phyloP scores from a whole-genome alignment of 92 coral and sea anemone species.

The Parazoanthus atlanticus region DNA sequence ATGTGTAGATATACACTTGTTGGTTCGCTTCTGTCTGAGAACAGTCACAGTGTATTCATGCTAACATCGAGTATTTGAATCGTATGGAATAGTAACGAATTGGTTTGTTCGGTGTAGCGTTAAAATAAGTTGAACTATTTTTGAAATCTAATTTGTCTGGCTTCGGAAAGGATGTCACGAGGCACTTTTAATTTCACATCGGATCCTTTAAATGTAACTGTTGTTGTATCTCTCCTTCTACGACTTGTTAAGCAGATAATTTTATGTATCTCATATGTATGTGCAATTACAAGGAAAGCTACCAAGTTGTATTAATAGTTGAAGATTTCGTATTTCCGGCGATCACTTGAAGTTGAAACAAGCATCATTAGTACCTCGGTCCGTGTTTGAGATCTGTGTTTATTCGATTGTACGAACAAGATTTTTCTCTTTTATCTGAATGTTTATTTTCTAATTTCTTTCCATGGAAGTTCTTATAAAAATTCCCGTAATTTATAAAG shows the following conservation, averaged over 20 bases:
- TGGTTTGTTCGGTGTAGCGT: neutral
- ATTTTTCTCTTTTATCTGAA: neutral
- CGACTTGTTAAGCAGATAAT: neutral
- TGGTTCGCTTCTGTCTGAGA: neutral
- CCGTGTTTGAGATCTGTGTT: neutral
- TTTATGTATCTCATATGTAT: neutral
- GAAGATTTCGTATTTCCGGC: constrained; percentile 7
- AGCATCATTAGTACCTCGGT: neutral
- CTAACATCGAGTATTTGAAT: neutral
- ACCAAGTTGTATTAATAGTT: neutral
- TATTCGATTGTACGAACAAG: constrained; percentile 3
- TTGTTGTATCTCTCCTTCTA: neutral
- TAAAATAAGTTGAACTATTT: neutral
- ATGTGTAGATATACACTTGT: neutral
- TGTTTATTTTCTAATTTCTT: neutral
- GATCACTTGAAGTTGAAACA: neutral
- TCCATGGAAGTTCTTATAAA: neutral
- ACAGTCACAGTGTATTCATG: neutral
- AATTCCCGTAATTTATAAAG: too few species aligned
- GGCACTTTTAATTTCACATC: too few species aligned
- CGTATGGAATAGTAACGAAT: neutral
- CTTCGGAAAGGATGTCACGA: neutral
- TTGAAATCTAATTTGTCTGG: neutral
- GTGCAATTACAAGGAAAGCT: neutral
- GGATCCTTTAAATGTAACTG: neutral